phyloP scores from a whole-genome alignment of 2,888 invertebrate species.

The Cataglyphis cursor region DNA sequence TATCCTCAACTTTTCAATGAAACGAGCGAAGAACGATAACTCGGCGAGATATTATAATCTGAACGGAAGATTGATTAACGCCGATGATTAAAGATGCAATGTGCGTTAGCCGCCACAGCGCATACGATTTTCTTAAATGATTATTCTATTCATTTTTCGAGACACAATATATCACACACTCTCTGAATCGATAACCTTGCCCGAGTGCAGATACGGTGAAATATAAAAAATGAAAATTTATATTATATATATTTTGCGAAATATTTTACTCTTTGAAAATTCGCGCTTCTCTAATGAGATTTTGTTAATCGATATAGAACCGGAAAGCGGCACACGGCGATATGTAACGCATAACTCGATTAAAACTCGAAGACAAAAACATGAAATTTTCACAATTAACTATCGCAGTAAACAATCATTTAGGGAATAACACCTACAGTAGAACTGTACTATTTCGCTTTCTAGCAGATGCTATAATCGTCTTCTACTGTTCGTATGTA shows the following conservation, averaged over 20 bases:
- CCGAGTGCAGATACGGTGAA: background rate
- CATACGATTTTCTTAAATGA: constrained; percentile 22
- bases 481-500: constrained; percentile 13
- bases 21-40: constrained; percentile 60
- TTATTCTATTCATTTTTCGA: constrained; percentile 3
- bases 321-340: background rate
- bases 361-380: background rate
- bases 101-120: constrained; percentile 3
- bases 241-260: background rate
- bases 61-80: constrained; percentile 73
- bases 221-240: background rate
- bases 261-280: background rate
- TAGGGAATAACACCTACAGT: background rate
- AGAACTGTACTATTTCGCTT: background rate
- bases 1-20: constrained; percentile 59
- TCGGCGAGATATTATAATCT: constrained; percentile 60
- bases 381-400: constrained; percentile 21
- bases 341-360: background rate
- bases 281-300: background rate
- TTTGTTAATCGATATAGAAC: constrained; percentile 1
- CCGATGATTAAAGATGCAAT: constrained; percentile 28
- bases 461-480: constrained; percentile 28
- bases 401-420: background rate
- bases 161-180: background rate
- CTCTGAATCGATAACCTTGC: background rate